A percentile compares a stretch with the other conserved stretches of the same genome.
Conservation (phyloP, 2,113 vertebrate genomes). For the Brevimyrus niger region DNA sequence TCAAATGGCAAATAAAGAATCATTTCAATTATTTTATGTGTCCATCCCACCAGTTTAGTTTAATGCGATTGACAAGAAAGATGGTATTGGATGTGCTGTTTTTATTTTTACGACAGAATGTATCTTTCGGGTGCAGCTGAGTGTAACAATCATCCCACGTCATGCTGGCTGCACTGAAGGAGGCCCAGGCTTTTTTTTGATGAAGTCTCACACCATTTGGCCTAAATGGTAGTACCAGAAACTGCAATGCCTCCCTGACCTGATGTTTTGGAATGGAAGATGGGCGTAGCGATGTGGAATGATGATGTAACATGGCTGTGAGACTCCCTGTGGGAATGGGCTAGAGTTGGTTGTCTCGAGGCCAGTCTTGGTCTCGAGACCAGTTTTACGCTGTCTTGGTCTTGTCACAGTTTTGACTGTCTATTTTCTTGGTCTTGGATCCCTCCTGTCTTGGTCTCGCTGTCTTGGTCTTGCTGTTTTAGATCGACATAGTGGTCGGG, state of each 20-base stretch:
- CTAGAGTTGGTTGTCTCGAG: too few species aligned
- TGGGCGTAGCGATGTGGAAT: neutral
- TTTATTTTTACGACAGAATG: neutral
- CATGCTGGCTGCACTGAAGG: neutral
- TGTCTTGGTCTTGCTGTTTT: too few species aligned
- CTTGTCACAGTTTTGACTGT: too few species aligned
- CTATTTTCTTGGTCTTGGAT: too few species aligned
- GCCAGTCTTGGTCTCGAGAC: too few species aligned
- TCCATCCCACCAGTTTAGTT: neutral
- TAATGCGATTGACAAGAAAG: neutral
- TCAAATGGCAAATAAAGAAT: neutral
- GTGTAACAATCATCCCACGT: neutral
- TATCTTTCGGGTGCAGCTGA: neutral
- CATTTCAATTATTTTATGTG: neutral
- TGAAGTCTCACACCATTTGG: neutral
- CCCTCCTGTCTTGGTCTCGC: too few species aligned
- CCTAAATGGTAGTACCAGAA: neutral
- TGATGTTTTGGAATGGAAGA: neutral
- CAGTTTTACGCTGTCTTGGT: too few species aligned
- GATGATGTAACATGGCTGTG: neutral
- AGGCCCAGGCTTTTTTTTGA: neutral
- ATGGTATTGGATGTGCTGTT: neutral
- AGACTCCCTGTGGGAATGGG: neutral
- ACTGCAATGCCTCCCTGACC: neutral
- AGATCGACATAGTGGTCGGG: too few species aligned